Evolutionary conservation across 2,797 vertebrate species (phyloP).

Genomic region (Eurystomus glaucurus): DNA sequence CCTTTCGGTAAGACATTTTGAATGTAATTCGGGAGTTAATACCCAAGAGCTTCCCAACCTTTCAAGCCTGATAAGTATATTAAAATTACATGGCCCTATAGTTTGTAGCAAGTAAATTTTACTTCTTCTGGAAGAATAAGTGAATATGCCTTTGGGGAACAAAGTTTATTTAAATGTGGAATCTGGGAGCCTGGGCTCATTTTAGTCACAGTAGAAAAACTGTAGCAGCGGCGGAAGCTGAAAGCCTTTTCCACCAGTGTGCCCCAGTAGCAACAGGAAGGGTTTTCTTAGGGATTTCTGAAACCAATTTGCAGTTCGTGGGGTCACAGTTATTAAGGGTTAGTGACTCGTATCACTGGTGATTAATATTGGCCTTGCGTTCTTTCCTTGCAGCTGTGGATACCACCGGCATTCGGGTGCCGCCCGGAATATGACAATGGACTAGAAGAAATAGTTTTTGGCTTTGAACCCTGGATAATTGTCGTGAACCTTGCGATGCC

Average conservation of each 20-base stretch:
- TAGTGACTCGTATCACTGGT: neutral
- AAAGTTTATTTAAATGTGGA: neutral
- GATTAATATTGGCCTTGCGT: neutral
- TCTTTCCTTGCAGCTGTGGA: constrained; percentile 90
- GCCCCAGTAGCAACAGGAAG: neutral
- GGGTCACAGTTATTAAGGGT: neutral
- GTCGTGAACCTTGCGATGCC: constrained; percentile 97
- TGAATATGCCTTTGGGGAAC: neutral
- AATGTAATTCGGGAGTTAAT: neutral
- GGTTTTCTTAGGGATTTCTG: neutral
- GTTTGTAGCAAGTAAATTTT: neutral
- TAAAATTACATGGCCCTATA: neutral
- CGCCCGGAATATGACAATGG: constrained; percentile 96
- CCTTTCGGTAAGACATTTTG: constrained; percentile 89
- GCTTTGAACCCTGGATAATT: constrained; percentile 94
- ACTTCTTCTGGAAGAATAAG: constrained; percentile 18
- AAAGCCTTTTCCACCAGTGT: neutral
- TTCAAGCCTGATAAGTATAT: neutral
- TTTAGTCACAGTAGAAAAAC: neutral
- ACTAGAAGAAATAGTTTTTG: constrained; percentile 93
- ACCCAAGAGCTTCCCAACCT: neutral
- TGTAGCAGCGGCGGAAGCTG: neutral
- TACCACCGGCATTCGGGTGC: constrained; percentile 95
- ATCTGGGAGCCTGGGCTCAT: neutral
- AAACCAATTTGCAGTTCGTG: neutral